phyloP scores from a whole-genome alignment of 2,888 invertebrate genomes.

The Ichneumoninae sp. region DNA sequence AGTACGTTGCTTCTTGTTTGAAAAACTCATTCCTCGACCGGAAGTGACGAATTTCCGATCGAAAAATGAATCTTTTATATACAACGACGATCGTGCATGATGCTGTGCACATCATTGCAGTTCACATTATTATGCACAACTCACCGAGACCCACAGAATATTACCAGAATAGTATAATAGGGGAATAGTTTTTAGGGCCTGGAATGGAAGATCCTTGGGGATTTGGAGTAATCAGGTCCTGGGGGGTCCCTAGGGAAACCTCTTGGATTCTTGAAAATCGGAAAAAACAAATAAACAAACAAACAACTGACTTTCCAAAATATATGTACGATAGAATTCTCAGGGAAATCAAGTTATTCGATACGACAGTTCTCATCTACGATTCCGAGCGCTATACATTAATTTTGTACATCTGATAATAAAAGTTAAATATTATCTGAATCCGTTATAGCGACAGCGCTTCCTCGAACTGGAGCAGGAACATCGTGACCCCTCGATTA shows the following conservation, averaged over 20 bases:
- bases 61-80: background rate
- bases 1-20: background rate
- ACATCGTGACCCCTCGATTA: background rate
- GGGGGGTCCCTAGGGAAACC: too few species aligned
- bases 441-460: background rate
- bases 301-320: too few species aligned
- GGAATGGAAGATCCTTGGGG: too few species aligned
- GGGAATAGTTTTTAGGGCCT: too few species aligned
- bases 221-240: too few species aligned
- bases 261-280: too few species aligned
- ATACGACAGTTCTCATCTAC: constrained; percentile 64
- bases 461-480: background rate
- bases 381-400: constrained; percentile 65
- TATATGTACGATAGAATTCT: constrained; percentile 48
- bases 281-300: too few species aligned
- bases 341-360: constrained; percentile 62
- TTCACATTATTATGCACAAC: background rate
- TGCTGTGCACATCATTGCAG: background rate
- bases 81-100: background rate
- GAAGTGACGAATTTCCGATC: background rate
- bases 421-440: constrained; percentile 56
- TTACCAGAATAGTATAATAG: too few species aligned
- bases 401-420: constrained; percentile 68
- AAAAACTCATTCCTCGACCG: background rate
- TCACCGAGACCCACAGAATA: background rate